Evolutionary conservation across 1,140 invertebrate genomes (phyloP).

Genomic region (Centruroides sculpturatus): DNA sequence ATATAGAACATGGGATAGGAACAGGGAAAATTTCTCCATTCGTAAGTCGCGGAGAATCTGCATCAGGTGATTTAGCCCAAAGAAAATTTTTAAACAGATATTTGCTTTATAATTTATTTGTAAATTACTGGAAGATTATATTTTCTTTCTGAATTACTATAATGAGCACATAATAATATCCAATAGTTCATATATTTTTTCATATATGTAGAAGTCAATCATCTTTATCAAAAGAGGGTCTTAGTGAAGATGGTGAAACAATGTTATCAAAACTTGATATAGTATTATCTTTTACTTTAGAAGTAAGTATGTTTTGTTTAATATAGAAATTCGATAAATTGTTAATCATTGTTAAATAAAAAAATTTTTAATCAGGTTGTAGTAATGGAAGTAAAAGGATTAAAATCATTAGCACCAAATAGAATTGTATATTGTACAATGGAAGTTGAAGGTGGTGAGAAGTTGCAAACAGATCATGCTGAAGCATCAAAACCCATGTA

Average conservation of each 20-base stretch:
- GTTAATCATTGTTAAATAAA: no score
- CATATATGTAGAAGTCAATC: conserved; percentile 53
- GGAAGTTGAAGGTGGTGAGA: conserved; percentile 97
- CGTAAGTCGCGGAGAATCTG: no score
- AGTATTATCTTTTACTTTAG: conserved; percentile 86
- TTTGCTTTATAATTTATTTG: no score
- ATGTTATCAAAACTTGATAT: conserved; percentile 93
- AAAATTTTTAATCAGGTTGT: conserved; percentile 49
- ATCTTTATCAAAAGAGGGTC: conserved; percentile 82
- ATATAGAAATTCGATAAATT: no score
- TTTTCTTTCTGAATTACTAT: no score
- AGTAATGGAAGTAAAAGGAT: conserved; percentile 96
- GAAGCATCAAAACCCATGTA: conserved; percentile 96
- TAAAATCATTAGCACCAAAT: conserved; percentile 91
- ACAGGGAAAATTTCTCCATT: no score
- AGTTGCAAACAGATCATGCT: conserved; percentile 97
- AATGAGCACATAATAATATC: no score
- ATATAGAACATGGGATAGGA: no score
- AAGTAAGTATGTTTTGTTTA: conserved; percentile 44
- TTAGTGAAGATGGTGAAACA: conserved; percentile 77
- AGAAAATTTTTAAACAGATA: no score
- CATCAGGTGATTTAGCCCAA: no score
- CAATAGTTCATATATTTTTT: not conserved
- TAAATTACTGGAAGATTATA: no score
- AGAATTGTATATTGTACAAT: conserved; percentile 99